Conservation (phyloP, 2,113 vertebrate genomes). For the Calyptommatus sinebrachiatus region DNA sequence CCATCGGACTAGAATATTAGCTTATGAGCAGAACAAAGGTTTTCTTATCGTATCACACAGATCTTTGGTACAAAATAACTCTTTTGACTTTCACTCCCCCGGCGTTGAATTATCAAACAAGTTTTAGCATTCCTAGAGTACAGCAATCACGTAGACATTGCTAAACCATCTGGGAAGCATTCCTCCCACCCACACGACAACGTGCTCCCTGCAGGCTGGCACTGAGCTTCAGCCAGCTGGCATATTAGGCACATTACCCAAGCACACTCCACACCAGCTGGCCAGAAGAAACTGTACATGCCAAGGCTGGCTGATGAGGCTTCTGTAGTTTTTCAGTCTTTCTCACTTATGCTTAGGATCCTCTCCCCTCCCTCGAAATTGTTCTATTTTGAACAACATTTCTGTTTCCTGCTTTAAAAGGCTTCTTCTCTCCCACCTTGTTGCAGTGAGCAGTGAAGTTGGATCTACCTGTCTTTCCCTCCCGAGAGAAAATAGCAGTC, state of each 20-base stretch:
- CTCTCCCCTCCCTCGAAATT: not conserved
- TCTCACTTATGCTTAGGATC: not conserved
- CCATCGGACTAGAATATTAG: fast-evolving
- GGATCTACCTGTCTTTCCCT: not conserved
- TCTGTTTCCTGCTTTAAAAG: not conserved
- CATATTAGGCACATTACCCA: constrained; percentile 11
- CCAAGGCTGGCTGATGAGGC: constrained; percentile 21
- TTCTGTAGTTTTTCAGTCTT: not conserved
- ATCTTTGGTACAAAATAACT: not conserved
- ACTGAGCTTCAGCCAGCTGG: constrained; percentile 22
- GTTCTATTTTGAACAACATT: not conserved
- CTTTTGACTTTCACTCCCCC: not conserved
- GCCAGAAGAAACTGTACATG: not conserved
- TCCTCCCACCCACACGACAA: not conserved
- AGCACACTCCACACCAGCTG: constrained; percentile 23
- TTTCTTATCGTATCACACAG: too few relatives aligned
- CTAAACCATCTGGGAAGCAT: constrained; percentile 30
- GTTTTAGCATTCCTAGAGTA: constrained; percentile 29
- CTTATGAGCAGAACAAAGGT: fast-evolving
- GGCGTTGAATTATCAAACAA: constrained; percentile 1
- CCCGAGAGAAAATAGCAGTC: not conserved
- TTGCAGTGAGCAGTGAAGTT: not conserved
- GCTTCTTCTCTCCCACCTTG: not conserved
- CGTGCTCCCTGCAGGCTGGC: constrained; percentile 1
- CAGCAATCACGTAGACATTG: constrained; percentile 12